A percentile compares a stretch with the other conserved stretches of the same genome.
Conservation (phyloP, 2,888 invertebrate genomes). For the Tribolium freemani region DNA sequence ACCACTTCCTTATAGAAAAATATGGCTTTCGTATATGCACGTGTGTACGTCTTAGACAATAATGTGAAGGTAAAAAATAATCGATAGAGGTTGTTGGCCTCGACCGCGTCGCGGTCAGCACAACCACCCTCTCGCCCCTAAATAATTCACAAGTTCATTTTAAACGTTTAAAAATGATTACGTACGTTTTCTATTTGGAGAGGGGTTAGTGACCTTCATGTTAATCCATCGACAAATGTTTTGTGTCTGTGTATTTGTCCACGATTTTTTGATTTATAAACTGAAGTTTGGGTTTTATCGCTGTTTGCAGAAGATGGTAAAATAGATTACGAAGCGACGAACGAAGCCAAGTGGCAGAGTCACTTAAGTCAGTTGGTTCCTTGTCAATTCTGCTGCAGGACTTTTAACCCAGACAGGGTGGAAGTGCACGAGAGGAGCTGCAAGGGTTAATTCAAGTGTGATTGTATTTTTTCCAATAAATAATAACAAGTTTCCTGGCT, state of each 20-base stretch:
- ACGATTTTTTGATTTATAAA: not conserved
- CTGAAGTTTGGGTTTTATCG: not conserved
- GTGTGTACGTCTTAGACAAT: constrained; percentile 10
- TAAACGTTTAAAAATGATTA: constrained; percentile 1
- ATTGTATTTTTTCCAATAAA: constrained; percentile 20
- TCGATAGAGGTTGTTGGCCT: constrained; percentile 41
- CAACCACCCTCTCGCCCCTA: not conserved
- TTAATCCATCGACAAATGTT: constrained; percentile 3
- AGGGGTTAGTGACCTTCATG: not conserved
- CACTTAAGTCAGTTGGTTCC: constrained; percentile 73
- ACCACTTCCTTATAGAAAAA: not conserved
- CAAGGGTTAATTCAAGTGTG: constrained; percentile 57
- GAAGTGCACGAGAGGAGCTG: constrained; percentile 75
- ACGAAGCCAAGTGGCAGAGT: constrained; percentile 72
- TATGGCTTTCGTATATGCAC: not conserved
- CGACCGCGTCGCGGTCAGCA: constrained; percentile 37
- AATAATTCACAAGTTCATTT: constrained; percentile 17
- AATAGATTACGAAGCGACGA: constrained; percentile 64
- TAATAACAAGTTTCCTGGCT: not conserved
- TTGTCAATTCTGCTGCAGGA: constrained; percentile 75
- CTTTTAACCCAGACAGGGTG: constrained; percentile 77
- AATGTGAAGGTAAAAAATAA: constrained; percentile 38
- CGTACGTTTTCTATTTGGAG: not conserved
- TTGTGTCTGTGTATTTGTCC: not conserved
- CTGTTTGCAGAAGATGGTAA: constrained; percentile 64